Conservation (phyloP, 2,888 invertebrate species). For the Apoderus coryli region DNA sequence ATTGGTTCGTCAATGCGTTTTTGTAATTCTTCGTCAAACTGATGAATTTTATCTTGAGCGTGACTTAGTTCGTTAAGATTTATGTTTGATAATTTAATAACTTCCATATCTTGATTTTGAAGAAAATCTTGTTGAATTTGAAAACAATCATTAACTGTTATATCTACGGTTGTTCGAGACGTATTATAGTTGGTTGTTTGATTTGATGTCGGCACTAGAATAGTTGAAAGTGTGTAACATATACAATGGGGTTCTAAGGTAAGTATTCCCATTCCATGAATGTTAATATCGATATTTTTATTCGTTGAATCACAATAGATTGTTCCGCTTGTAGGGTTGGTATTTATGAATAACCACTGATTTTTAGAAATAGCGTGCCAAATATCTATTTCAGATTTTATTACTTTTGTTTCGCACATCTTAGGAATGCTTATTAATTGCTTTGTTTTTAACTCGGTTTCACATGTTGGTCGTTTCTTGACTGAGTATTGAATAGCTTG, state of each 20-base stretch:
- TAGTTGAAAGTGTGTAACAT: conserved; percentile 7
- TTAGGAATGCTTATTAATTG: neutral
- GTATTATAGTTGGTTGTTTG: conserved; percentile 7
- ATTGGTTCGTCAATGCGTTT: conserved; percentile 10
- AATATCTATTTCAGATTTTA: conserved; percentile 4
- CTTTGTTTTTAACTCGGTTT: conserved; percentile 10
- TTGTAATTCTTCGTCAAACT: conserved; percentile 12
- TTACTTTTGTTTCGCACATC: conserved; percentile 7
- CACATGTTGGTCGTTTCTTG: conserved; percentile 9
- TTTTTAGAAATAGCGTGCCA: conserved; percentile 9
- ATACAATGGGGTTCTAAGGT: conserved; percentile 3
- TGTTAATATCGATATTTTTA: too few relatives aligned
- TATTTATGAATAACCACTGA: conserved; percentile 6
- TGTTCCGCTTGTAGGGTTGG: conserved; percentile 4
- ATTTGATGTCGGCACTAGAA: conserved; percentile 4
- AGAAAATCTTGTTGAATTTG: conserved; percentile 7
- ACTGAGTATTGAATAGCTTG: conserved; percentile 10
- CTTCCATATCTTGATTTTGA: conserved; percentile 8
- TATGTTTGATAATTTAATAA: conserved; percentile 9
- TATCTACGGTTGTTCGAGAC: conserved; percentile 7
- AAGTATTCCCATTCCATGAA: conserved; percentile 2
- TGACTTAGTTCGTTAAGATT: conserved; percentile 13
- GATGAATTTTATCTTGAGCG: conserved; percentile 11
- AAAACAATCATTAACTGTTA: conserved; percentile 8
- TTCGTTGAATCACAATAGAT: conserved; percentile 2